Base-by-base conservation (phyloP, 2,113 vertebrate genomes). In the Lepisosteus osseus region DNA sequence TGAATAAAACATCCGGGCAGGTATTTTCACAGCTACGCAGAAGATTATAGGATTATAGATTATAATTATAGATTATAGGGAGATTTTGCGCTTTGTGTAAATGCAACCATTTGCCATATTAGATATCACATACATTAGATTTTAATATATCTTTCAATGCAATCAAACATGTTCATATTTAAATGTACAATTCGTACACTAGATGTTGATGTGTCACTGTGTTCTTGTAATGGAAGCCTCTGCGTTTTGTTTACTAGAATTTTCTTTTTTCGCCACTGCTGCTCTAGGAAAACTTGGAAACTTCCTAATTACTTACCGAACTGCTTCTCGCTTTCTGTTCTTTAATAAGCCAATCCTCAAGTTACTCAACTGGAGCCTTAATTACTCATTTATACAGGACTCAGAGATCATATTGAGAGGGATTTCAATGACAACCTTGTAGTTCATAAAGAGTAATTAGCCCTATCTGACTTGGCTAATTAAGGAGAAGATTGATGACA, bases 381-480 rank as follows among this genome's bases (percentile, higher is more conserved):
- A 82, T 84, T 76, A 73, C 62, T 72, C 56, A 78, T 80, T 82
- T 77, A 73, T 77, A 68, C 69, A 70, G 73, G 79, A 74, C 72
- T 76, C 61, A 70, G 69, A 72, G 65, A 80, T 77, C 74, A 81
- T 81, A 74, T 69, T 81, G 66, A 68, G 61, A 70, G 65, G 71
- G 71, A 44, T 72, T 72, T 75, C 79, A 80, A 72, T 86, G 76
- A 81, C 79, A 77, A 76, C 70, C 78, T 76, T 83, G 76, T 82
- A 82, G 78, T 84, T 86, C 79, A 80, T 83, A 80, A 84, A 84
- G 81, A 84, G 78, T 82, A 85, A 87, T 88, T 87, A 87, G 79
- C 75, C 75, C 78, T 74, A 81, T 78, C 71, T 80, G 81, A 83
- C 81, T 77, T 70, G 6, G 73, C 73, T 83, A 82, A 86, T 88